Conservation (phyloP, 2,888 invertebrate genomes). For the Torymus aiolomorphi region DNA sequence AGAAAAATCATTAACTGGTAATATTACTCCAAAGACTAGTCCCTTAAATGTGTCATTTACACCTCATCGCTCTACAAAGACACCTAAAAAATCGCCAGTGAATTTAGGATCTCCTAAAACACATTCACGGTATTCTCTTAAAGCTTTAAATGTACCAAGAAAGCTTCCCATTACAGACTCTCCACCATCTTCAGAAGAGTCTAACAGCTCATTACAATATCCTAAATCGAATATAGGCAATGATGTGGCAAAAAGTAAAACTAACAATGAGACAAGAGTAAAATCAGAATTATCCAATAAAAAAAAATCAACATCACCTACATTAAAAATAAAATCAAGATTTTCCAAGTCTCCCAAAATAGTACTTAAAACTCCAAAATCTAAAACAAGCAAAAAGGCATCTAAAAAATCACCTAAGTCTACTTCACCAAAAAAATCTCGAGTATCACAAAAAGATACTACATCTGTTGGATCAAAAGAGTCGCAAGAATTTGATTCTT, state of each 20-base stretch:
- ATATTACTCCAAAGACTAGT: slow-evolving; percentile 66
- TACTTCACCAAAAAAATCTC: neutral
- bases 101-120: slow-evolving; percentile 66
- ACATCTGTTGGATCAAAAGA: no score
- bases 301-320: slow-evolving; percentile 38
- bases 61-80: slow-evolving; percentile 66
- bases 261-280: slow-evolving; percentile 2
- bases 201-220: slow-evolving; percentile 42
- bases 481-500: no score
- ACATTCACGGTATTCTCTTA: slow-evolving; percentile 58
- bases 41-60: slow-evolving; percentile 64
- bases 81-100: slow-evolving; percentile 66
- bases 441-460: no score
- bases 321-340: slow-evolving; percentile 51
- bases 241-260: slow-evolving; percentile 15
- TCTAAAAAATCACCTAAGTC: slow-evolving; percentile 21
- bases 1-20: slow-evolving; percentile 25
- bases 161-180: slow-evolving; percentile 62
- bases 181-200: slow-evolving; percentile 59
- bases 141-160: slow-evolving; percentile 63
- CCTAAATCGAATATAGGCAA: neutral
- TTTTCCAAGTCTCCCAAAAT: slow-evolving; percentile 66
- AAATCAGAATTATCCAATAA: slow-evolving; percentile 10
- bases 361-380: slow-evolving; percentile 58
- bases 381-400: slow-evolving; percentile 53